These are phyloP conservation scores for Rhinichthys klamathensis DNA, from an alignment of 2,113 vertebrate species.

Conservation along the genomic window DNA sequence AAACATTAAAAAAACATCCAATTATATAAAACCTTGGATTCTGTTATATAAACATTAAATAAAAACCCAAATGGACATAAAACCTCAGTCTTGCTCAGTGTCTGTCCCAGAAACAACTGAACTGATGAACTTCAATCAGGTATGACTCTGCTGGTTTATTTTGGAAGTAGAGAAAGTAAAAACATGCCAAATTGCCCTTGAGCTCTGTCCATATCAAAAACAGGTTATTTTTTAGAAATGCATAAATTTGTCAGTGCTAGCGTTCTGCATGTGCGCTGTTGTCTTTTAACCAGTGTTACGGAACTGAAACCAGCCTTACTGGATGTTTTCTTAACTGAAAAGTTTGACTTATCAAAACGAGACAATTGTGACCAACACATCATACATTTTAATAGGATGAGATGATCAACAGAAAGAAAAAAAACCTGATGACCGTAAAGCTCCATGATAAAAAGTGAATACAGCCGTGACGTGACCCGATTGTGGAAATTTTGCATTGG, in stretches of 20 bases:
- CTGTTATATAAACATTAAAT: conserved; percentile 5
- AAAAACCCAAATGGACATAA: conserved; percentile 1
- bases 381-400: conserved; percentile 24
- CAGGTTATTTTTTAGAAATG: background rate
- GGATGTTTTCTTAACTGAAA: conserved; percentile 22
- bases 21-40: conserved; percentile 1
- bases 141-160: background rate
- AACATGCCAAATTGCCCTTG: background rate
- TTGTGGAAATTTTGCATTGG: background rate
- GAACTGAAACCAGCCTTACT: background rate
- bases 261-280: background rate
- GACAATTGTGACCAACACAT: conserved; percentile 10
- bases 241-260: background rate
- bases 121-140: background rate
- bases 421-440: background rate
- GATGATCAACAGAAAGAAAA: conserved; percentile 21
- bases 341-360: conserved; percentile 8
- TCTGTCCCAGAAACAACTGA: background rate
- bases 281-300: background rate
- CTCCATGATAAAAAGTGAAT: background rate
- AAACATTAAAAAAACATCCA: no score
- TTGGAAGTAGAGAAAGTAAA: background rate
- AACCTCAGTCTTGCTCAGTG: background rate
- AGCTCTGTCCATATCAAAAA: background rate
- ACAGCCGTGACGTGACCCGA: background rate